These are phyloP conservation scores for Cephus rjabovi DNA, from an alignment of 2,888 invertebrate species.

Conservation along the genomic window DNA sequence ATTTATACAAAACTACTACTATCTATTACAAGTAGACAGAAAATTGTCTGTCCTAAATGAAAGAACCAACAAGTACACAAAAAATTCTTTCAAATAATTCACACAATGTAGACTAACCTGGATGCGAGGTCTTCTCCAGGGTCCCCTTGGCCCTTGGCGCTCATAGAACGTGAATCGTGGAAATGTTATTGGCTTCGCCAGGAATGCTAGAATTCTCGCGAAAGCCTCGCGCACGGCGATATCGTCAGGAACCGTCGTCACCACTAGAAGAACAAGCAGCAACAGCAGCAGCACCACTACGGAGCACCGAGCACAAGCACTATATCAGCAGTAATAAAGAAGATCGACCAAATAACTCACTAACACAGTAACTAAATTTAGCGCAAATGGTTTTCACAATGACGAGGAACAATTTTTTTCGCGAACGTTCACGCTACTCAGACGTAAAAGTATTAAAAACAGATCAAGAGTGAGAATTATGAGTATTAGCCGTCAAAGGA, in stretches of 20 bases:
- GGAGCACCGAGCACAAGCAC: neutral
- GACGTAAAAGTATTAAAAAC: neutral
- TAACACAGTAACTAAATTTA: constrained; percentile 11
- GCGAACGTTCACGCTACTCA: too few relatives aligned
- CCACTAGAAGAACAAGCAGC: neutral
- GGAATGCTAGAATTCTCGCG: constrained; percentile 7
- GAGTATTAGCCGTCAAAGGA: neutral
- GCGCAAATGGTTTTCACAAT: constrained; percentile 2
- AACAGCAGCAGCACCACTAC: neutral
- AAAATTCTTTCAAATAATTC: neutral
- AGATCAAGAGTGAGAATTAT: neutral
- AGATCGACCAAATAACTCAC: constrained; percentile 5
- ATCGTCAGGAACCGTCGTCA: neutral
- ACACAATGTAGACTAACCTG: constrained; percentile 46
- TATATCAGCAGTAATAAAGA: neutral
- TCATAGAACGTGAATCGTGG: constrained; percentile 62
- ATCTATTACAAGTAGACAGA: neutral
- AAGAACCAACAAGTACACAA: neutral
- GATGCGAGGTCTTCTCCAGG: constrained; percentile 65
- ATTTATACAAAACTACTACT: neutral
- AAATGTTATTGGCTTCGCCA: constrained; percentile 41
- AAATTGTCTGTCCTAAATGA: constrained; percentile 3
- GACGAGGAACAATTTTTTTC: neutral
- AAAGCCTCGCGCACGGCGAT: neutral
- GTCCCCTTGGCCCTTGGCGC: constrained; percentile 63